Percentiles rank a stretch among this genome's conserved stretches.
Evolutionary conservation across 2,113 vertebrate species (phyloP).

Genomic region (Bujurquina vittata): DNA sequence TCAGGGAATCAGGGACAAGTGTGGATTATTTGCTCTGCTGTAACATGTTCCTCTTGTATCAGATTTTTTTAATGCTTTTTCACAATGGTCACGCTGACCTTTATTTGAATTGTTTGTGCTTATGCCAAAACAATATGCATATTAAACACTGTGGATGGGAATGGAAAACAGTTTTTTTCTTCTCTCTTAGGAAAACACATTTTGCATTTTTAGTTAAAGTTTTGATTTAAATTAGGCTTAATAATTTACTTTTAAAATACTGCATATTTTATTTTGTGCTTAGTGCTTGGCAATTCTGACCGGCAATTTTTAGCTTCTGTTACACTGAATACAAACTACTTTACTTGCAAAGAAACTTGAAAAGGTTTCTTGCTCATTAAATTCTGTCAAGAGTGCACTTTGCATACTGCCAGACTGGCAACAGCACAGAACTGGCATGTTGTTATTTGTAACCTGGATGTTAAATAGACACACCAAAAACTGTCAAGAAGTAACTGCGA

Average conservation of each 20-base stretch:
- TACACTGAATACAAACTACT: background rate
- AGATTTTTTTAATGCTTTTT: slow-evolving; percentile 1
- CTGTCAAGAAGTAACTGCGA: background rate
- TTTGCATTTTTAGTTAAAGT: slow-evolving; percentile 6
- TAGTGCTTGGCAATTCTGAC: background rate
- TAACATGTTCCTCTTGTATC: slow-evolving; percentile 19
- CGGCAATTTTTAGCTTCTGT: background rate
- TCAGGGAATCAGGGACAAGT: slow-evolving; percentile 24
- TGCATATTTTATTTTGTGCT: slow-evolving; percentile 3
- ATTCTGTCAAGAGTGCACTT: background rate
- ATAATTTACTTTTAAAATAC: slow-evolving; percentile 13
- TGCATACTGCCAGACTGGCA: background rate
- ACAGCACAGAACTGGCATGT: background rate
- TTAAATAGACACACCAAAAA: background rate
- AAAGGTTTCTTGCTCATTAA: background rate
- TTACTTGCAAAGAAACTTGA: background rate
- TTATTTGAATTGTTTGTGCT: slow-evolving; percentile 44
- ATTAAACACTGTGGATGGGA: slow-evolving; percentile 18
- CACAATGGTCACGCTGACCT: slow-evolving; percentile 43
- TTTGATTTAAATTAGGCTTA: background rate
- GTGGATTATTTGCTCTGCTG: background rate
- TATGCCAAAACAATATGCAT: slow-evolving; percentile 35
- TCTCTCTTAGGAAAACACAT: background rate
- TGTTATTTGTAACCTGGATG: background rate
- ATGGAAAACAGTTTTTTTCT: slow-evolving; percentile 9